These are phyloP conservation scores for Ornithoptera priamus DNA, from an alignment of 2,888 invertebrate genomes.

Conservation along the genomic window DNA sequence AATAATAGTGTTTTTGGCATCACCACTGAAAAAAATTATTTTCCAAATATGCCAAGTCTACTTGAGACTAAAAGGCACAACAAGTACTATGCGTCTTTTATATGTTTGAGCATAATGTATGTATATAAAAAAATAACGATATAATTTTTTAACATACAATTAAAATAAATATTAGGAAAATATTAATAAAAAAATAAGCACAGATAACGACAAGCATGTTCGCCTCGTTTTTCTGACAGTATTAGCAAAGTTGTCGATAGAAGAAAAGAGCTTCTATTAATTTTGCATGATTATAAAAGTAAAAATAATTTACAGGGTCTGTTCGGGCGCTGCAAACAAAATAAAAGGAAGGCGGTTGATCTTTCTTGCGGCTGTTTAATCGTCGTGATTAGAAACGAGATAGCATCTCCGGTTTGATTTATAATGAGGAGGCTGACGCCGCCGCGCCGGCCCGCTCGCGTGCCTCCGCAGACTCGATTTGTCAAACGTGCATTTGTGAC, in stretches of 20 bases:
- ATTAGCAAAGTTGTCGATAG: conserved; percentile 20
- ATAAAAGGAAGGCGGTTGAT: conserved; percentile 23
- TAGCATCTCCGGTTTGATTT: conserved; percentile 44
- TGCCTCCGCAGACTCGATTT: conserved; percentile 30
- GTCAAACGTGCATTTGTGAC: conserved; percentile 28
- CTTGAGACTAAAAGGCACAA: too few species aligned
- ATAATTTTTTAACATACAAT: too few species aligned
- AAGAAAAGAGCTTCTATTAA: conserved; percentile 5
- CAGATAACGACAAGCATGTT: too few species aligned
- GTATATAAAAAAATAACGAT: too few species aligned
- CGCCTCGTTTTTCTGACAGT: too few species aligned
- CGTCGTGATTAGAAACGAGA: conserved; percentile 44
- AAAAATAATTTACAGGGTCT: conserved; percentile 13
- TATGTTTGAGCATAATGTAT: too few species aligned
- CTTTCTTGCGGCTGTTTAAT: conserved; percentile 41
- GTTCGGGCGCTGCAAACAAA: conserved; percentile 19
- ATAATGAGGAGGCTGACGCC: conserved; percentile 39
- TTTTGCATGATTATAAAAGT: conserved; percentile 26
- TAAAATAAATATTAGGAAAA: too few species aligned
- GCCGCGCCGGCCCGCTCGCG: conserved; percentile 32
- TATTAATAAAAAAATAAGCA: too few species aligned
- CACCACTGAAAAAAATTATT: too few species aligned
- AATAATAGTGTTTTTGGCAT: too few species aligned
- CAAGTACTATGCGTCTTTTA: too few species aligned
- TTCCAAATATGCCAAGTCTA: too few species aligned